These are phyloP conservation scores for Malurus alboscapulatus DNA, from an alignment of 2,113 vertebrate genomes.

Conservation along the genomic window DNA sequence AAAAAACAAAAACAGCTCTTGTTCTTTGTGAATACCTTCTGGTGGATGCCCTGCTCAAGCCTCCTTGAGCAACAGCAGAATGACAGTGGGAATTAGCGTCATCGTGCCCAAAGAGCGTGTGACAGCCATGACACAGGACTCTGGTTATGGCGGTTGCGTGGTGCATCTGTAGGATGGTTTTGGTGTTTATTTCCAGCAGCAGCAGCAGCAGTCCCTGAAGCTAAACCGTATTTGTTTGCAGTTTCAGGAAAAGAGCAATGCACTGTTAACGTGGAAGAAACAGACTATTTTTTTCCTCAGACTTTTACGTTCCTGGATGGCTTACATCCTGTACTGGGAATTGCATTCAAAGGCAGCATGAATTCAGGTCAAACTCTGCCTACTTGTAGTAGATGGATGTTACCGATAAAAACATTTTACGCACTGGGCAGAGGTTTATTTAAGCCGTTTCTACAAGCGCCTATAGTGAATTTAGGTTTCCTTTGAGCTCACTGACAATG, in stretches of 20 bases:
- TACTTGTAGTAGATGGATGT: not conserved
- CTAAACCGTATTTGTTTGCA: not conserved
- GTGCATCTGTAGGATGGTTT: not conserved
- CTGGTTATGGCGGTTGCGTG: not conserved
- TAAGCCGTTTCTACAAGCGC: not conserved
- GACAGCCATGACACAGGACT: not conserved
- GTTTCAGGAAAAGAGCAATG: not conserved
- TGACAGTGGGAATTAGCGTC: not conserved
- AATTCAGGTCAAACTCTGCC: conserved; percentile 15
- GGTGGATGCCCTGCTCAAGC: not conserved
- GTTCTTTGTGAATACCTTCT: not conserved
- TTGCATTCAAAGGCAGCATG: not conserved
- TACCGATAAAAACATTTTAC: not conserved
- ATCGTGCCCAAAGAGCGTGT: not conserved
- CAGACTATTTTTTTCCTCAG: not conserved
- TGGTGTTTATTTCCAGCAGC: not conserved
- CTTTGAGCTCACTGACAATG: not conserved
- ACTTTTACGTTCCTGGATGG: not conserved
- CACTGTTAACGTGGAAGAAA: not conserved
- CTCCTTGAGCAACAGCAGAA: not conserved
- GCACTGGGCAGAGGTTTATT: not conserved
- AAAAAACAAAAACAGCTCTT: not conserved
- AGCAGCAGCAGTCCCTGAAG: not conserved
- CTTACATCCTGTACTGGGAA: not conserved
- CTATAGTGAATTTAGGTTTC: not conserved